Evolutionary conservation across 2,113 vertebrate species (phyloP).

Genomic region (Brevimyrus niger): DNA sequence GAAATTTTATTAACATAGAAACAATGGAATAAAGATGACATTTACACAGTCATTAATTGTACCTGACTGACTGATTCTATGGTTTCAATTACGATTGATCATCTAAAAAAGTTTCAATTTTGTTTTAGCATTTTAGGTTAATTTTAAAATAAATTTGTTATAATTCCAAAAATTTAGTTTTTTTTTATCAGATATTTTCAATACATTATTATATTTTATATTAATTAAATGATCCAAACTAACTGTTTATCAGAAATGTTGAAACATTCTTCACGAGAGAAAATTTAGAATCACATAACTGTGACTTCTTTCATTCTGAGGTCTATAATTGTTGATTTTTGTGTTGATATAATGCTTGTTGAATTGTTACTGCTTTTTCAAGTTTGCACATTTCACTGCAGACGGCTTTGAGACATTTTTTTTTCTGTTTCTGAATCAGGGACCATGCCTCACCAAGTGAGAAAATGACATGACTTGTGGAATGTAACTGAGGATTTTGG

Average conservation of each 20-base stretch:
- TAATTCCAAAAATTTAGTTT: neutral
- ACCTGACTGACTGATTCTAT: neutral
- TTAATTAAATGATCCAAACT: neutral
- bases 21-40: neutral
- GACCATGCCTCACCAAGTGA: neutral
- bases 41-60: neutral
- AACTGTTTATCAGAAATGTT: neutral
- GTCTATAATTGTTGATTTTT: neutral
- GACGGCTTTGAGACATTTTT: neutral
- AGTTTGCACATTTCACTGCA: neutral
- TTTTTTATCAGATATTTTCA: neutral
- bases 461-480: neutral
- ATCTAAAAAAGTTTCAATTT: neutral
- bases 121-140: neutral
- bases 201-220: neutral
- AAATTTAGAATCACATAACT: neutral
- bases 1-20: neutral
- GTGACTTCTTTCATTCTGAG: neutral
- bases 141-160: neutral
- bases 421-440: neutral
- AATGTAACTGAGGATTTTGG: neutral
- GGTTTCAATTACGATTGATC: neutral
- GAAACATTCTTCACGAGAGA: neutral
- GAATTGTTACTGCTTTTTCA: neutral
- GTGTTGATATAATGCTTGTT: neutral